Percentiles rank a stretch among this genome's conserved stretches.
phyloP scores from a whole-genome alignment of 2,113 vertebrate genomes.

The Tonatia bakeri region DNA sequence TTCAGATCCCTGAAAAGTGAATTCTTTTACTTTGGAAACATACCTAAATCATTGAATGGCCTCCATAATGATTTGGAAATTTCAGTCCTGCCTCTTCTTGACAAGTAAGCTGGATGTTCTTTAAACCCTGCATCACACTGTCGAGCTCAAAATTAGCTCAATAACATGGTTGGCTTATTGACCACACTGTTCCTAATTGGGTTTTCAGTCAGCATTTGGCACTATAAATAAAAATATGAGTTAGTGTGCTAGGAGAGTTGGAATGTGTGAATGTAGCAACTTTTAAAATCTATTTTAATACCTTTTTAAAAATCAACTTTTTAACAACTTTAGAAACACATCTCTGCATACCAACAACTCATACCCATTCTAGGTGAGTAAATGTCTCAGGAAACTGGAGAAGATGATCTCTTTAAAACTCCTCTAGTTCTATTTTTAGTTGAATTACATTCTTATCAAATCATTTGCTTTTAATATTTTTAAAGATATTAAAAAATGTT shows the following conservation, averaged over 20 bases:
- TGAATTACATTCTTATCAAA: not conserved
- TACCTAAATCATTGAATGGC: not conserved
- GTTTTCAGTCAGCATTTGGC: constrained; percentile 17
- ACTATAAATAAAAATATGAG: not conserved
- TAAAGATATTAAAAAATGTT: not conserved
- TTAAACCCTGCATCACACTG: not conserved
- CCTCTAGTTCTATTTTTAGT: not conserved
- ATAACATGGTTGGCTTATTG: not conserved
- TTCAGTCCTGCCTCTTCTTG: not conserved
- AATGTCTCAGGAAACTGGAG: not conserved
- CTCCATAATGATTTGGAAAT: not conserved
- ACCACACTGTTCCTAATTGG: not conserved
- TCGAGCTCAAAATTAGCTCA: not conserved
- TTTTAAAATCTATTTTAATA: not conserved
- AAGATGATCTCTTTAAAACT: not conserved
- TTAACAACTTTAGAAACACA: not conserved
- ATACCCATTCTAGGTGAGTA: not conserved
- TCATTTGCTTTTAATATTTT: not conserved
- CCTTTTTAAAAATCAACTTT: not conserved
- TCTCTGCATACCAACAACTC: not conserved
- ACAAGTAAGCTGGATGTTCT: not conserved
- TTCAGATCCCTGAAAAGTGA: not conserved
- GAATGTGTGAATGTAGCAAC: not conserved
- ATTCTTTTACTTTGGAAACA: not conserved
- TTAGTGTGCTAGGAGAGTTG: not conserved